A percentile compares a stretch with the other conserved stretches of the same genome.
Conservation (phyloP, 1,140 invertebrate species). For the Pogonomyrmex californicus region DNA sequence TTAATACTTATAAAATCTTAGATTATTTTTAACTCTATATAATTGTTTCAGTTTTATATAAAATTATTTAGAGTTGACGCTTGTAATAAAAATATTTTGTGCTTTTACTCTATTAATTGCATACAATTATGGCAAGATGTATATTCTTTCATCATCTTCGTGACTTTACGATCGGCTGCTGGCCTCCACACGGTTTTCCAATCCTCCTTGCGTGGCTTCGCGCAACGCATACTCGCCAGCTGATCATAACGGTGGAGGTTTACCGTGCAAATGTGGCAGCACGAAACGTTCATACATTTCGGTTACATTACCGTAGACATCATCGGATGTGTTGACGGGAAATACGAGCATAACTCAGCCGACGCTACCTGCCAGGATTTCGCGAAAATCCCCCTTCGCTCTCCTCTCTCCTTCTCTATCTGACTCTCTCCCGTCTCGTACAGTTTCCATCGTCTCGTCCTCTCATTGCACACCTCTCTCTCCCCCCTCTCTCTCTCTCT, state of each 20-base stretch:
- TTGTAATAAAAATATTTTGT: background rate
- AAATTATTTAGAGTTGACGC: background rate
- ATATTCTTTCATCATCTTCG: background rate
- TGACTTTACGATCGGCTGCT: constrained; percentile 12
- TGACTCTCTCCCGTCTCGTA: constrained; percentile 48
- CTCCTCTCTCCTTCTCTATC: constrained; percentile 47
- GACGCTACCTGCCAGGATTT: constrained; percentile 81
- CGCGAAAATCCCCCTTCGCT: constrained; percentile 77
- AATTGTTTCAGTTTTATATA: background rate
- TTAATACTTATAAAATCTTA: background rate
- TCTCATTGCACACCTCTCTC: constrained; percentile 51
- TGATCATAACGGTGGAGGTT: constrained; percentile 64
- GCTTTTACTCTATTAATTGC: background rate
- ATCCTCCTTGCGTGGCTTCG: constrained; percentile 44
- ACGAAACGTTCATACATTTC: constrained; percentile 84
- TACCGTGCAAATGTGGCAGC: constrained; percentile 76
- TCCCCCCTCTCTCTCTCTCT: constrained; percentile 47
- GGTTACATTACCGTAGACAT: constrained; percentile 85
- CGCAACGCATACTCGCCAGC: constrained; percentile 34
- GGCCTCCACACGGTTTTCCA: constrained; percentile 30
- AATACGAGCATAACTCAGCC: constrained; percentile 86
- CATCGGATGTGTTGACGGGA: constrained; percentile 86
- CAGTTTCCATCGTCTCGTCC: constrained; percentile 56
- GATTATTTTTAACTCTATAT: background rate
- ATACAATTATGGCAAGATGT: background rate